phyloP scores from a whole-genome alignment of 2,113 vertebrate species.

The Accipiter virgatus region DNA sequence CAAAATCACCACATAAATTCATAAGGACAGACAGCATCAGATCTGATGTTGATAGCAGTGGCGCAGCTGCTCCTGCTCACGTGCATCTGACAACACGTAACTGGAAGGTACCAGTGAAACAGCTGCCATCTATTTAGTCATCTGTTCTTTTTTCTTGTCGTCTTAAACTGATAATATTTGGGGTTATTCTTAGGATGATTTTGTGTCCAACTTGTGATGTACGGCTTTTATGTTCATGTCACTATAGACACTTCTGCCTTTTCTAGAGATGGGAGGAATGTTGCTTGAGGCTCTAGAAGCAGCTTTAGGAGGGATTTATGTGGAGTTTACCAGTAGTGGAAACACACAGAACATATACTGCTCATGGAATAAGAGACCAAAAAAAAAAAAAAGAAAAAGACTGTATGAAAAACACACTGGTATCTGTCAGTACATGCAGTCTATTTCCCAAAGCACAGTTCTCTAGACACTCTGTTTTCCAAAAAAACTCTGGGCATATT shows the following conservation, averaged over 20 bases:
- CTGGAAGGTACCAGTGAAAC: neutral
- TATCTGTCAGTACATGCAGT: neutral
- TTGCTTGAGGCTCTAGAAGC: neutral
- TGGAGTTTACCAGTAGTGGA: neutral
- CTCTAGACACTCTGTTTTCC: neutral
- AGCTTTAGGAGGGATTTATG: neutral
- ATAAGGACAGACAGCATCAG: neutral
- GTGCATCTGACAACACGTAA: neutral
- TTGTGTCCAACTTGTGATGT: neutral
- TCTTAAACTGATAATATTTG: neutral
- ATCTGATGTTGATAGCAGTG: neutral
- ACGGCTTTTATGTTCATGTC: neutral
- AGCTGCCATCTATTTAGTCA: neutral
- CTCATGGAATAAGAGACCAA: neutral
- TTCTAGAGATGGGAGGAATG: neutral
- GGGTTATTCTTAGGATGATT: neutral
- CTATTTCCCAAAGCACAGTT: neutral
- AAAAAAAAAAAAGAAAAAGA: neutral
- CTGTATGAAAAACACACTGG: neutral
- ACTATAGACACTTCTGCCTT: neutral
- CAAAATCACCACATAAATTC: neutral
- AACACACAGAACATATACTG: fast-evolving
- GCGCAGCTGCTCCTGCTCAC: neutral
- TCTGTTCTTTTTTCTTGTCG: neutral
- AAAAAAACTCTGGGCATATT: neutral